Conservation (phyloP, 2,113 vertebrate genomes). For the Lathamus discolor region DNA sequence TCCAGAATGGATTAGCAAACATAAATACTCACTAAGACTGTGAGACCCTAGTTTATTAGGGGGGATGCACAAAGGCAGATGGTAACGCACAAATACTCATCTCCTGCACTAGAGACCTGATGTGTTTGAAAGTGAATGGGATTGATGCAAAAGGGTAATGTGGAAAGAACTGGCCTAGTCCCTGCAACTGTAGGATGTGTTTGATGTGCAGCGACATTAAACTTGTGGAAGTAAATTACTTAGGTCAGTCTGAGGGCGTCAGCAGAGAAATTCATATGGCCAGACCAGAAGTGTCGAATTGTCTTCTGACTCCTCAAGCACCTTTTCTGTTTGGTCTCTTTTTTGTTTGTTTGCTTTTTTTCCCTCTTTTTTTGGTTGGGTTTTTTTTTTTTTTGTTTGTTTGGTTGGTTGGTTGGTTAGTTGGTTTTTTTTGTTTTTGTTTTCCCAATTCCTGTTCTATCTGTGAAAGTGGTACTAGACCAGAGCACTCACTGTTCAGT, state of each 20-base stretch:
- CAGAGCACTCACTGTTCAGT: not conserved
- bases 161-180: not conserved
- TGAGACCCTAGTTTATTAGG: not conserved
- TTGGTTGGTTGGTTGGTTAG: not conserved
- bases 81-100: not conserved
- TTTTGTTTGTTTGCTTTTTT: not conserved
- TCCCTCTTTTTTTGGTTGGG: no score
- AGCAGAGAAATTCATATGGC: not conserved
- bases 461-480: not conserved
- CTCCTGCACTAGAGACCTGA: not conserved
- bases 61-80: not conserved
- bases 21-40: not conserved
- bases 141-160: not conserved
- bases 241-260: not conserved
- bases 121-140: not conserved
- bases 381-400: not conserved
- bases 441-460: not conserved
- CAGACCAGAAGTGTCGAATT: not conserved
- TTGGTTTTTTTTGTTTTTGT: not conserved
- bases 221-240: slow-evolving; percentile 7
- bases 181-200: not conserved
- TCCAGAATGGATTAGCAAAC: not conserved
- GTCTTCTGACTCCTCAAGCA: not conserved
- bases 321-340: not conserved
- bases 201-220: slow-evolving; percentile 33